These are phyloP conservation scores for Lutjanus argentimaculatus DNA, from an alignment of 2,797 vertebrate species.

Conservation along the genomic window DNA sequence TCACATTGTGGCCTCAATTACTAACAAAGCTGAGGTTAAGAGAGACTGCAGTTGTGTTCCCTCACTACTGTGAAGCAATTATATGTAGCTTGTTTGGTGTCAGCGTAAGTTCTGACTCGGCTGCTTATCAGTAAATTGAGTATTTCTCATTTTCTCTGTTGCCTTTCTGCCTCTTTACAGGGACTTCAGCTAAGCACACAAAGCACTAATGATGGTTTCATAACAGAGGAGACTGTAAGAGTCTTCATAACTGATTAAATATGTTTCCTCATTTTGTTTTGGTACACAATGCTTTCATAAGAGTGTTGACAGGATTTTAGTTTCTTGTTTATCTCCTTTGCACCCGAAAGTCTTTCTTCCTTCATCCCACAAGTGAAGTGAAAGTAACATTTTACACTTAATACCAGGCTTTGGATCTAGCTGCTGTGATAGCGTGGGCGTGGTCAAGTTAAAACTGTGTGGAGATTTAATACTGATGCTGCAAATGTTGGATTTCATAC, in stretches of 20 bases:
- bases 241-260: constrained; percentile 35
- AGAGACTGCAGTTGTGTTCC: constrained; percentile 22
- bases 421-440: constrained; percentile 17
- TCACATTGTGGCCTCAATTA: constrained; percentile 51
- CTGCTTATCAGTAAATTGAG: constrained; percentile 61
- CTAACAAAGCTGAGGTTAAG: constrained; percentile 43
- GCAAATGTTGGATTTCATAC: constrained; percentile 4
- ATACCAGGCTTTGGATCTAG: constrained; percentile 3
- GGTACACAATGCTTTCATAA: neutral
- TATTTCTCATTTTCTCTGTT: constrained; percentile 55
- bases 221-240: constrained; percentile 19
- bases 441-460: constrained; percentile 6
- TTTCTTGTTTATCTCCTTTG: constrained; percentile 8
- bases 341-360: constrained; percentile 9
- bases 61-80: constrained; percentile 47
- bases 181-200: constrained; percentile 34
- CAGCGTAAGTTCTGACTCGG: constrained; percentile 39
- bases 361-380: neutral
- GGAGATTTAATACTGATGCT: constrained; percentile 8
- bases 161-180: constrained; percentile 13
- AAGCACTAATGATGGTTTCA: constrained; percentile 45
- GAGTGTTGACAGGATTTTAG: neutral
- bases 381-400: constrained; percentile 15
- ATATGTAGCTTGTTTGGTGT: constrained; percentile 54
- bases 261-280: constrained; percentile 5